Base-by-base conservation (phyloP, 1,140 invertebrate genomes). In the Bombus consobrinus region DNA sequence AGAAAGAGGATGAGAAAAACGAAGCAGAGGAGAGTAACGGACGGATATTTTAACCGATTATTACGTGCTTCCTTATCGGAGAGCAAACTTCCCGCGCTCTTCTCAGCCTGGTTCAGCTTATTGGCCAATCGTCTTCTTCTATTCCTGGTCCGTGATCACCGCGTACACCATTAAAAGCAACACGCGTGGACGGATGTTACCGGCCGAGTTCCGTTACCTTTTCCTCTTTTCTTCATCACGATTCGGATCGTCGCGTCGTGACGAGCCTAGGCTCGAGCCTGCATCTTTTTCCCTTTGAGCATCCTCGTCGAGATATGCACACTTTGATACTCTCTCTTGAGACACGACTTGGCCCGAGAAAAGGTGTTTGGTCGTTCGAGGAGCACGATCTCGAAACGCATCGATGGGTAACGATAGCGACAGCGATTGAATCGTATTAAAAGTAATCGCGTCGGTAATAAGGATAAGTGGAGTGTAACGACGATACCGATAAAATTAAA, bases 21-120 rank as follows among this genome's bases (percentile, higher is more conserved):
- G 47, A 59, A 25, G 34, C 25, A 6, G 28, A 73, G 57, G 43
- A 66, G 47, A 53, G n/a, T 53, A 69, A 81, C 68, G 69, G 71
- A 81, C 76, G 83, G 83, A 84, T 68, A 79, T 72, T 84, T 62
- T 41, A 85, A 90, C 87, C 83, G 79, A 86, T 90, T 72, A 73
- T 73, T 79, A 83, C 80, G 72, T 39, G 57, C 73, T 83, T 64
- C 18, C 72, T 53, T n/a, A 62, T 80, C 82, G 76, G 15, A 75
- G 64, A 34, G 79, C 57, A 57, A 77, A 71, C 79, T 75, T 80
- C 28, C 66, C 73, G 43, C 59, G 76, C 62, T 37, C 68, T 37
- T 25, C 34, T 15, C 25, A 25, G 9, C 37, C 59, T 64, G 68
- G 37, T 59, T 43, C 39, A 34, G 28, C 47, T 68, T 57, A 62